Conservation (phyloP, 64 coral and sea anemone species). For the Orbicella faveolata region DNA sequence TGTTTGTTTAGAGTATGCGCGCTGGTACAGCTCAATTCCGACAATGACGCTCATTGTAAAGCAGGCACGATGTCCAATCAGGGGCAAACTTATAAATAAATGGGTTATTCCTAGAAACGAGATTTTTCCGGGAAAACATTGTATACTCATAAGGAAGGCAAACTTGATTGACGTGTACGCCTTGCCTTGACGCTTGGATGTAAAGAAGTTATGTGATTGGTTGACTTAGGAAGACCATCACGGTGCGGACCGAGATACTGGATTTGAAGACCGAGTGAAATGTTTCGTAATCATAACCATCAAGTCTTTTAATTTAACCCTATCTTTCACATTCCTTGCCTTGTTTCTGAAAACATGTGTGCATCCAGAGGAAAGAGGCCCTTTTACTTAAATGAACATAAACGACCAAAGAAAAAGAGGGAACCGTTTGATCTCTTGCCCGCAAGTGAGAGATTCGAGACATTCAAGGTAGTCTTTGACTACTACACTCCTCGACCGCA, state of each 20-base stretch:
- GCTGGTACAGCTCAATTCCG: neutral
- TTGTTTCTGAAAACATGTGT: neutral
- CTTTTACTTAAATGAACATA: neutral
- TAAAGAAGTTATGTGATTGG: neutral
- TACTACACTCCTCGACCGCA: conserved; percentile 76
- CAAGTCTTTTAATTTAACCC: neutral
- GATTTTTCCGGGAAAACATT: neutral
- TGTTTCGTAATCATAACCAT: conserved; percentile 5
- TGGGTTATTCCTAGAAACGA: neutral
- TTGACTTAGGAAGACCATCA: neutral
- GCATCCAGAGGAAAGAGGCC: neutral
- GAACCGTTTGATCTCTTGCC: conserved; percentile 34
- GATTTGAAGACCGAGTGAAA: neutral
- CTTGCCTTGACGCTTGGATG: neutral
- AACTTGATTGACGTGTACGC: neutral
- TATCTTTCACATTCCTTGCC: neutral
- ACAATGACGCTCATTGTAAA: too few species aligned
- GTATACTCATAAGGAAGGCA: neutral
- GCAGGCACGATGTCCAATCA: neutral
- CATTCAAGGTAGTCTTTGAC: conserved; percentile 72
- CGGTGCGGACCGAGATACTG: neutral
- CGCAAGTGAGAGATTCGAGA: conserved; percentile 11
- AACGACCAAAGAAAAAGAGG: neutral
- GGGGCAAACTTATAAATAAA: neutral
- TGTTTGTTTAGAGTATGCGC: conserved; percentile 13